Percentiles rank a stretch among this genome's conserved stretches.
phyloP scores from a whole-genome alignment of 2,113 vertebrate genomes.

The Cheirogaleus medius region DNA sequence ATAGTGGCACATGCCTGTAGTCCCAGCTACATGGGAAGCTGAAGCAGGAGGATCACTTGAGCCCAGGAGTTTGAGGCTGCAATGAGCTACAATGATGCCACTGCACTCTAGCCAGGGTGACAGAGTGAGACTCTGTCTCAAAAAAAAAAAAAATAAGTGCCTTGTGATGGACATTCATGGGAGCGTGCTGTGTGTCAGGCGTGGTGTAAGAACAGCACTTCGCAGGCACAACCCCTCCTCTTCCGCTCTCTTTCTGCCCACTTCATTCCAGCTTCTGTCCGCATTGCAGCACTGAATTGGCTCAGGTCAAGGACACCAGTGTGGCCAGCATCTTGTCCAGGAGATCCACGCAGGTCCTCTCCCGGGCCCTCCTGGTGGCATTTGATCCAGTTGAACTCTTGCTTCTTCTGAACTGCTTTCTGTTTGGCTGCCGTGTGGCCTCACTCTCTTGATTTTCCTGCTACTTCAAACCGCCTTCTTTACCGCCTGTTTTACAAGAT shows the following conservation, averaged over 20 bases:
- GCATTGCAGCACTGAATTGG: no score
- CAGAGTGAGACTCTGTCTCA: no score
- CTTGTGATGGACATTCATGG: not conserved
- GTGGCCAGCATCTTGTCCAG: not conserved
- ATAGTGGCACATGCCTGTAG: no score
- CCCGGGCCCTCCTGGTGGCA: no score
- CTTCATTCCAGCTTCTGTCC: not conserved
- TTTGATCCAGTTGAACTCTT: not conserved
- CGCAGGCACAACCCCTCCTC: no score
- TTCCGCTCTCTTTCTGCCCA: not conserved
- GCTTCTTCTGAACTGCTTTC: not conserved
- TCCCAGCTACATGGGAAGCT: no score
- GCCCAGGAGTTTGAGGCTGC: not conserved
- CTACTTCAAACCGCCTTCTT: not conserved
- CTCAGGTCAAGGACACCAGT: not conserved
- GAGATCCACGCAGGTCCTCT: not conserved
- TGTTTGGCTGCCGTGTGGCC: not conserved
- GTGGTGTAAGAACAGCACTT: not conserved
- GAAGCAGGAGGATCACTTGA: no score
- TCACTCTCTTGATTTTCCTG: not conserved
- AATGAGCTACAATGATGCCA: not conserved
- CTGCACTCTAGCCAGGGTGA: no score
- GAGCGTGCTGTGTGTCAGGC: not conserved
- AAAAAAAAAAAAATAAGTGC: no score
- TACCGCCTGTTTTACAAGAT: not conserved